Evolutionary conservation across 2,113 vertebrate genomes (phyloP).

Genomic region (Rhodinocichla rosea): DNA sequence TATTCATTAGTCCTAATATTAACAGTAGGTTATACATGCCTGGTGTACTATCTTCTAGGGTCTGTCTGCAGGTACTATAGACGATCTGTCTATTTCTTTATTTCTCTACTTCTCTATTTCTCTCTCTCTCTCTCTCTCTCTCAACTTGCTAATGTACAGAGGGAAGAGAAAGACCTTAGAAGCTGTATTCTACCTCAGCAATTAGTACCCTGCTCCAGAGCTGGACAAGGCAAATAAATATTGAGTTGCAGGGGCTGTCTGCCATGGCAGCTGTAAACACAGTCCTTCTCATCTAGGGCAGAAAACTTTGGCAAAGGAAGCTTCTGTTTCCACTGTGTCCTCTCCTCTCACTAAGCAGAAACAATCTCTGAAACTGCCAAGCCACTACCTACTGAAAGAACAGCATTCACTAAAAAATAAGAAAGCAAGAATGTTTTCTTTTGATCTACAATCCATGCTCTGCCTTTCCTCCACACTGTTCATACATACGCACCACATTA

Average conservation of each 20-base stretch:
- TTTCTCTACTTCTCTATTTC: background rate
- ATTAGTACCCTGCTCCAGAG: background rate
- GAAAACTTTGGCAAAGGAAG: background rate
- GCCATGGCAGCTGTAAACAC: background rate
- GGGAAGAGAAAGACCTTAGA: background rate
- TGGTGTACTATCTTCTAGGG: background rate
- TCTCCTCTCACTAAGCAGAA: background rate
- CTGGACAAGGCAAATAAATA: background rate
- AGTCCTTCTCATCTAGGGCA: background rate
- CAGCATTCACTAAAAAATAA: background rate
- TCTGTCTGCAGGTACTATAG: background rate
- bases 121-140: background rate
- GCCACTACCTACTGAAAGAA: background rate
- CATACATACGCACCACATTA: background rate
- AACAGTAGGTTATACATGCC: background rate
- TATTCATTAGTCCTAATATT: background rate
- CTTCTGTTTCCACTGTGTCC: background rate
- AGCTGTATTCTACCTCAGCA: background rate
- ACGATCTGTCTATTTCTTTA: background rate
- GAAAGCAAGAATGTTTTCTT: background rate
- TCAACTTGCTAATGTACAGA: background rate
- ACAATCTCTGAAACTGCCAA: background rate
- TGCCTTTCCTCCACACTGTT: background rate
- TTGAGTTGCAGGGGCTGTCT: background rate
- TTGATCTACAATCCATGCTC: background rate